phyloP scores from a whole-genome alignment of 2,888 invertebrate genomes.

The Drymonia ruficornis region DNA sequence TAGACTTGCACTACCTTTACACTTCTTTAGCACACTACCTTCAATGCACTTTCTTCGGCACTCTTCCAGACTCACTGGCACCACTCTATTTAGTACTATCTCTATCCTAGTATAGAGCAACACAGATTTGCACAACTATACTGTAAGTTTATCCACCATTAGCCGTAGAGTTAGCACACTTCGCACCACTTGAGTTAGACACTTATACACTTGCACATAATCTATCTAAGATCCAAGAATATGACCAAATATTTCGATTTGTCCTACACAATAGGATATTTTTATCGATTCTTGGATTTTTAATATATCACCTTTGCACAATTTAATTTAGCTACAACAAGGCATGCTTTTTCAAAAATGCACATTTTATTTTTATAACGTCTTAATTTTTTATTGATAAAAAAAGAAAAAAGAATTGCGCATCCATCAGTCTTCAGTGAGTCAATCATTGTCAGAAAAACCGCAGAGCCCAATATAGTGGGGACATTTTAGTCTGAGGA shows the following conservation, averaged over 20 bases:
- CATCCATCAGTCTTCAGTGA: constrained; percentile 41
- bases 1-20: constrained; percentile 78
- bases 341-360: constrained; percentile 47
- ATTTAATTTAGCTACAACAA: constrained; percentile 29
- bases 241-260: constrained; percentile 35
- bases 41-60: constrained; percentile 76
- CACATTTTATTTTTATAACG: constrained; percentile 35
- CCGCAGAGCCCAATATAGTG: constrained; percentile 55
- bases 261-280: constrained; percentile 22
- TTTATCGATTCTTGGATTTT: constrained; percentile 49
- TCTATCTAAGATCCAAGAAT: constrained; percentile 60
- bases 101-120: constrained; percentile 77
- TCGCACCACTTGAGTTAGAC: constrained; percentile 69
- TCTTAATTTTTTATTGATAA: constrained; percentile 16
- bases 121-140: constrained; percentile 70
- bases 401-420: constrained; percentile 36
- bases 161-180: constrained; percentile 72
- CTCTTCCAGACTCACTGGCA: constrained; percentile 60
- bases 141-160: constrained; percentile 70
- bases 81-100: constrained; percentile 67
- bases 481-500: constrained; percentile 58
- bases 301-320: constrained; percentile 33
- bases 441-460: constrained; percentile 50
- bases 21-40: constrained; percentile 78
- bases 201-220: constrained; percentile 68